These are phyloP conservation scores for Hemichromis elongatus DNA, from an alignment of 2,113 vertebrate species.

Conservation along the genomic window DNA sequence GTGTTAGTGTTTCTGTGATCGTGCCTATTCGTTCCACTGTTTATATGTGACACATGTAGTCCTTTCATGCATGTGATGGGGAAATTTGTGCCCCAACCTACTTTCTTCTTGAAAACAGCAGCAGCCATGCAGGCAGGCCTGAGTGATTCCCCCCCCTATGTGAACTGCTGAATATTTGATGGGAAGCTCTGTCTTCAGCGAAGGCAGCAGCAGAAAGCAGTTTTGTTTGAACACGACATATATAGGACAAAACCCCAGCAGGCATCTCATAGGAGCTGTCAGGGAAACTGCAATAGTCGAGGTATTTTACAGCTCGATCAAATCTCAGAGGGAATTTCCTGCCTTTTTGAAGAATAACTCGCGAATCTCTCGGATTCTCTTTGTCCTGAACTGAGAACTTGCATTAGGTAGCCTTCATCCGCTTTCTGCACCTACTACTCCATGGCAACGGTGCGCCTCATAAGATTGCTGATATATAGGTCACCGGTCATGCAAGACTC, in stretches of 20 bases:
- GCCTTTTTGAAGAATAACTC: neutral
- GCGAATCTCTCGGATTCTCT: slow-evolving; percentile 1
- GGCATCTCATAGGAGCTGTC: slow-evolving; percentile 39
- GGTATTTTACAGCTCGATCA: slow-evolving; percentile 30
- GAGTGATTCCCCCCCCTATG: slow-evolving; percentile 44
- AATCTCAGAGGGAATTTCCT: slow-evolving; percentile 39
- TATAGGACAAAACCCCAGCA: slow-evolving; percentile 60
- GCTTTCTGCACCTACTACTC: slow-evolving; percentile 26
- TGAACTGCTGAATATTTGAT: slow-evolving; percentile 69
- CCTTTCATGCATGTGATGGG: neutral
- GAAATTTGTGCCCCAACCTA: slow-evolving; percentile 14
- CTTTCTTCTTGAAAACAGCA: slow-evolving; percentile 20
- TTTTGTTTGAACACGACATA: slow-evolving; percentile 50
- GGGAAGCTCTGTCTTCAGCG: slow-evolving; percentile 48
- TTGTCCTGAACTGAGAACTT: slow-evolving; percentile 22
- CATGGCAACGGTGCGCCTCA: slow-evolving; percentile 49
- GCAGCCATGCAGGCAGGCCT: slow-evolving; percentile 18
- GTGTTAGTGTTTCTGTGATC: neutral
- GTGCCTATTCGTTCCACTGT: neutral
- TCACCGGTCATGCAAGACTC: slow-evolving; percentile 54
- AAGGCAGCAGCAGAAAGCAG: slow-evolving; percentile 26
- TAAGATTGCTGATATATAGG: slow-evolving; percentile 60
- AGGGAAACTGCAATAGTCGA: slow-evolving; percentile 19
- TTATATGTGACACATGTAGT: slow-evolving; percentile 25
- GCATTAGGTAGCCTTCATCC: neutral